phyloP scores from a whole-genome alignment of 30 jellyfish, hydroid and myxozoan species.

The Phacellophora camtschatica region DNA sequence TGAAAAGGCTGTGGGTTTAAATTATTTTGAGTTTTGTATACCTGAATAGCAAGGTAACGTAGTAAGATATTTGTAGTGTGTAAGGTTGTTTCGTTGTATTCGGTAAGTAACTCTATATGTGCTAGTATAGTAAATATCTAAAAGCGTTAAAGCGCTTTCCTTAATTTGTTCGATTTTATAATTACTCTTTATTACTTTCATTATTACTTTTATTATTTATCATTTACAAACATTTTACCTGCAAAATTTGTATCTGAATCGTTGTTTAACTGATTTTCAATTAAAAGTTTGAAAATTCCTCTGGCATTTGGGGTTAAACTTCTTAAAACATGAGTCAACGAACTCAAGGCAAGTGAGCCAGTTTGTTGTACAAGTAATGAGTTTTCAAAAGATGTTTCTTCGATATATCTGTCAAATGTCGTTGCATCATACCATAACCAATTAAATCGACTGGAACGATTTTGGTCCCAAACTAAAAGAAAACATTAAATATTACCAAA shows the following conservation, averaged over 20 bases:
- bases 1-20: no score
- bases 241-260: slow-evolving; percentile 32
- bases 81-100: no score
- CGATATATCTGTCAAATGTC: slow-evolving; percentile 80
- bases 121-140: no score
- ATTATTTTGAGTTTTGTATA: no score
- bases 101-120: no score
- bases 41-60: no score
- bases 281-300: slow-evolving; percentile 79
- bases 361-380: slow-evolving; percentile 89
- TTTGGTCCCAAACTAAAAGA: slow-evolving; percentile 91
- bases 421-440: slow-evolving; percentile 94
- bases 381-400: slow-evolving; percentile 90
- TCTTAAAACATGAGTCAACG: slow-evolving; percentile 85
- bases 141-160: no score
- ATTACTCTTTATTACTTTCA: no score
- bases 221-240: slow-evolving; percentile 58
- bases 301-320: slow-evolving; percentile 92
- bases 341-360: slow-evolving; percentile 84
- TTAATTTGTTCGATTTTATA: no score
- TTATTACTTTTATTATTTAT: no score
- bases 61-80: no score
- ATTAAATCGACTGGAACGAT: slow-evolving; percentile 71
- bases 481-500: not conserved
- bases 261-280: slow-evolving; percentile 65